Conservation (phyloP, 2,113 vertebrate genomes). For the Hymenochirus boettgeri region DNA sequence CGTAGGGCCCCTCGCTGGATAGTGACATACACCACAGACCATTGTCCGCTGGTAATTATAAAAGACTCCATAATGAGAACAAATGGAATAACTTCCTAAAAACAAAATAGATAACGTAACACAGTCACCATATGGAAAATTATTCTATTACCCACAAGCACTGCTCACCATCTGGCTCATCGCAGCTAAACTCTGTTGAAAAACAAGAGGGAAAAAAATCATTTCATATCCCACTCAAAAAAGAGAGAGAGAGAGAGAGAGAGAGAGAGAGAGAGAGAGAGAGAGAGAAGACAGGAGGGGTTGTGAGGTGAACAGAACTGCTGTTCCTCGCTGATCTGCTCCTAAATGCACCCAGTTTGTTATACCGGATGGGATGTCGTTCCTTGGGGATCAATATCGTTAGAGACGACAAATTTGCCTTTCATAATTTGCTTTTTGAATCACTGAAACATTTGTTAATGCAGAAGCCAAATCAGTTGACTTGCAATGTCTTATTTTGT, state of each 20-base stretch:
- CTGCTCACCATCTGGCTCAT: constrained; percentile 38
- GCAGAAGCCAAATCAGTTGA: neutral
- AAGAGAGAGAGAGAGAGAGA: too few relatives aligned
- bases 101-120: constrained; percentile 42
- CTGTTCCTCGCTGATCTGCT: constrained; percentile 1
- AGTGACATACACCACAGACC: neutral
- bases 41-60: constrained; percentile 18
- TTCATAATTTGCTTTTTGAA: neutral
- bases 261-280: too few relatives aligned
- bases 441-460: neutral
- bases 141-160: constrained; percentile 42
- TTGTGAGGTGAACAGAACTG: constrained; percentile 19
- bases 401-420: neutral
- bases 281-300: constrained; percentile 9
- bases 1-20: too few relatives aligned
- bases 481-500: neutral
- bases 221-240: constrained; percentile 31
- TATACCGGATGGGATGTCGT: neutral
- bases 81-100: constrained; percentile 39
- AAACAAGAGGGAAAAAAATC: constrained; percentile 33
- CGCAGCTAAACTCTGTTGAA: constrained; percentile 35
- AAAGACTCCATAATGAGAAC: constrained; percentile 37
- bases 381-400: neutral
- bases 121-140: constrained; percentile 39
- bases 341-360: neutral